Evolutionary conservation across 2,888 invertebrate species (phyloP).

Genomic region (Lydus trimaculatus): DNA sequence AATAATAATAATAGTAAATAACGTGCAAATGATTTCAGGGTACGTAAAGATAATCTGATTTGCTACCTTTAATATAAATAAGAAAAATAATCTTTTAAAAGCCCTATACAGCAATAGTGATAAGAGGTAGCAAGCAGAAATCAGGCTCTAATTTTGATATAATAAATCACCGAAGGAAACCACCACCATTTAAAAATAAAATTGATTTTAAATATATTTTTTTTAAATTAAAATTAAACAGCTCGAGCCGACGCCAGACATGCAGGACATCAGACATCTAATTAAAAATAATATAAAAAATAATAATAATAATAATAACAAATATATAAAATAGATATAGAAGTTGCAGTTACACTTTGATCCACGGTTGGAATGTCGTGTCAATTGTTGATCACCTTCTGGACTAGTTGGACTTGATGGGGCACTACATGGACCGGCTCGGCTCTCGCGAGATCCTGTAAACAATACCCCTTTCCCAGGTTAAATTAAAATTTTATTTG

Average conservation of each 20-base stretch:
- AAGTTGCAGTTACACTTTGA: constrained; percentile 75
- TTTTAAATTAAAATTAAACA: constrained; percentile 27
- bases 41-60: constrained; percentile 31
- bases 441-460: constrained; percentile 67
- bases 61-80: constrained; percentile 18
- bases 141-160: constrained; percentile 7
- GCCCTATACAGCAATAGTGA: constrained; percentile 15
- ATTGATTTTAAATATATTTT: constrained; percentile 20
- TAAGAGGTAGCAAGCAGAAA: constrained; percentile 20
- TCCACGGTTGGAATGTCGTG: constrained; percentile 80
- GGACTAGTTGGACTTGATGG: constrained; percentile 77
- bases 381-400: constrained; percentile 68
- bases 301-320: no score
- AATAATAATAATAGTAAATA: not conserved
- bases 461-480: constrained; percentile 77
- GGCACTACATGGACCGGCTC: constrained; percentile 63
- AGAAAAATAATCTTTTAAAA: constrained; percentile 14
- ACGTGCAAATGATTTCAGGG: constrained; percentile 37
- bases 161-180: constrained; percentile 6
- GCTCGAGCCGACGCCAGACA: constrained; percentile 41
- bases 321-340: not conserved
- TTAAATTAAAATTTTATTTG: constrained; percentile 42
- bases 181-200: constrained; percentile 21
- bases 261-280: constrained; percentile 47
- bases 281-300: constrained; percentile 19